Evolutionary conservation across 2,797 vertebrate genomes (phyloP), one percentile per base, ranked within the genome.

Genomic region (Neosilurus mollespiculum): DNA sequence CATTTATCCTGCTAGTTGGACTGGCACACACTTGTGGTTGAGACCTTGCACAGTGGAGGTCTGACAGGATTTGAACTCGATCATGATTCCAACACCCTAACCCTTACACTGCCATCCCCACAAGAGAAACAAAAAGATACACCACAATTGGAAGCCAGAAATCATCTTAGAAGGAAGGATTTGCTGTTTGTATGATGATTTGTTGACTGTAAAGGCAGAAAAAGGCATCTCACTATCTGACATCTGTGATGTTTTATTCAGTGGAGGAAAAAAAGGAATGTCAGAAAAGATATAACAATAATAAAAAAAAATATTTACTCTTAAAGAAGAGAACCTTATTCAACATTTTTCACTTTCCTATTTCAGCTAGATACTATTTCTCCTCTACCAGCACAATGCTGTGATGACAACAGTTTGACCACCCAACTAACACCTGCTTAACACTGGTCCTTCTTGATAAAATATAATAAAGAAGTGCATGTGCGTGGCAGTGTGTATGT

Each of bases 71-170:
- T 6, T 43, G 37, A 43, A 43, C 37, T 43, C 6, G 37, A 43
- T 43, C 6, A 43, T 43, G 37, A 43, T 43, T 43, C 37, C 37
- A 43, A 43, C 37, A 43, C 37, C 37, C 37, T 43, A 2, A 43
- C 37, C 37, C 37, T 43, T 43, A 43, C 37, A 43, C 37, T 6
- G 6, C 37, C 37, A 43, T 2, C 37, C 37, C 37, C 37, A 43
- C 37, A 43, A 43, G 87, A 62, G n/a, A 72, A 37, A 51, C 78
- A 11, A 65, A 59, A 30, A 78, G 66, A 58, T 80, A 80, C 54
- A 76, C 70, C 26, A 80, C 71, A 58, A 71, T 30, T 11, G 53
- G 16, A 83, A 37, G 53, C 51, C 69, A 65, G 51, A 66, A 66
- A 43, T 4, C 20, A 43, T 12, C 51, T 65, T 9, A 64, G 53